phyloP scores from a whole-genome alignment of 2,113 vertebrate genomes.

The Ifrita kowaldi region DNA sequence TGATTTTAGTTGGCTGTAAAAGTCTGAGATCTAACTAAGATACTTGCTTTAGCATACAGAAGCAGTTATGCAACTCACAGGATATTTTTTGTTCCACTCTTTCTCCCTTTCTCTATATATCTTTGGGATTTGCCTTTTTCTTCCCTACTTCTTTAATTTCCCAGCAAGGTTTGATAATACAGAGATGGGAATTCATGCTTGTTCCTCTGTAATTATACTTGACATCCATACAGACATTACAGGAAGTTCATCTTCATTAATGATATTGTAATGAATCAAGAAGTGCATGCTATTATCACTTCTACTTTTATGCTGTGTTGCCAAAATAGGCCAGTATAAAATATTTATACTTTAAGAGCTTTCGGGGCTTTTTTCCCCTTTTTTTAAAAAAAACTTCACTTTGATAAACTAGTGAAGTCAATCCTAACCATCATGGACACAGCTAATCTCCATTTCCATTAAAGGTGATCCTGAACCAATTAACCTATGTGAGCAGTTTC shows the following conservation, averaged over 20 bases:
- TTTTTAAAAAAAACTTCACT: accelerated
- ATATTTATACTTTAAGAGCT: constrained; percentile 24
- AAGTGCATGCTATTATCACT: constrained; percentile 8
- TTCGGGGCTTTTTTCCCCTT: accelerated
- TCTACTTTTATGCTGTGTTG: constrained; percentile 13
- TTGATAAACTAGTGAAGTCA: not conserved
- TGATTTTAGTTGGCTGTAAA: not conserved
- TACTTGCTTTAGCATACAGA: not conserved
- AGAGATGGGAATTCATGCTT: constrained; percentile 21
- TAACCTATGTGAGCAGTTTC: not conserved
- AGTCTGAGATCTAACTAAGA: not conserved
- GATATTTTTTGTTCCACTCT: not conserved
- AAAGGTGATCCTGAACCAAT: not conserved
- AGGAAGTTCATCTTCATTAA: constrained; percentile 41
- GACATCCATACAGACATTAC: not conserved
- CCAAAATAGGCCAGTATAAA: constrained; percentile 42
- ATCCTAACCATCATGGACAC: not conserved
- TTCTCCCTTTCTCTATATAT: not conserved
- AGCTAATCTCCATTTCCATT: not conserved
- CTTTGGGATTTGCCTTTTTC: not conserved
- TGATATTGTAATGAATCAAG: not conserved
- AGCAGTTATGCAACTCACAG: not conserved
- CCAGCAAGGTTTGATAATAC: not conserved
- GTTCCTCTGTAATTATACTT: constrained; percentile 29
- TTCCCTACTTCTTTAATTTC: constrained; percentile 1